A percentile compares a stretch with the other conserved stretches of the same genome.
These are phyloP conservation scores for Ecdyonurus torrentis DNA, from an alignment of 2,888 invertebrate species.

Conservation along the genomic window DNA sequence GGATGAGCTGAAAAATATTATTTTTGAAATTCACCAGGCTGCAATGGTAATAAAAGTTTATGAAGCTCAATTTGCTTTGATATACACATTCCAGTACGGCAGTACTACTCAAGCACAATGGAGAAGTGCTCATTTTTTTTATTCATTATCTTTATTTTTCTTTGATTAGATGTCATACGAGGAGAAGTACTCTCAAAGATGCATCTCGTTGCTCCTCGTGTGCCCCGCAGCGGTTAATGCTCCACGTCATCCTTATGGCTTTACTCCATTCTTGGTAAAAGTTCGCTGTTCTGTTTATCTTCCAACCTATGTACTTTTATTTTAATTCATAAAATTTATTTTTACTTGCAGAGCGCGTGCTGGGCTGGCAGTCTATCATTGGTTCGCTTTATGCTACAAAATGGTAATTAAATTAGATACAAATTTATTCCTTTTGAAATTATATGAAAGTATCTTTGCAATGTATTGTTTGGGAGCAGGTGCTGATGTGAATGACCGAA, in stretches of 20 bases:
- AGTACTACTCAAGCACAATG: too few species aligned
- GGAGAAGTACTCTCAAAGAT: neutral
- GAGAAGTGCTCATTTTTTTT: too few species aligned
- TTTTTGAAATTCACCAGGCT: too few species aligned
- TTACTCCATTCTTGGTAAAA: slow-evolving; percentile 10
- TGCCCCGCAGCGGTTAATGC: slow-evolving; percentile 6
- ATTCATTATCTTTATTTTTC: too few species aligned
- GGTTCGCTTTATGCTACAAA: slow-evolving; percentile 7
- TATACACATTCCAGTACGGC: too few species aligned
- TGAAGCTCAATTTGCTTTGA: too few species aligned
- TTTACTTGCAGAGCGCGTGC: slow-evolving; percentile 9
- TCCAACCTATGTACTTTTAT: too few species aligned
- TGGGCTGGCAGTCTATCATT: slow-evolving; percentile 5
- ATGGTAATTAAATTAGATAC: slow-evolving; percentile 3
- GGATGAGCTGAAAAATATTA: too few species aligned
- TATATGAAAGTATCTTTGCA: too few species aligned
- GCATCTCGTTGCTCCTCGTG: neutral
- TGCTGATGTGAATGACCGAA: slow-evolving; percentile 6
- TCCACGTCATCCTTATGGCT: slow-evolving; percentile 2
- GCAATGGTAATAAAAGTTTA: too few species aligned
- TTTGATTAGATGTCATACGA: slow-evolving; percentile 6
- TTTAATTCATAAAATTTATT: neutral
- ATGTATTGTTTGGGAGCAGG: too few species aligned
- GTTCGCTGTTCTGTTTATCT: neutral
- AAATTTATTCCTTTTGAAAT: neutral